A percentile compares a stretch with the other conserved stretches of the same genome.
These are phyloP conservation scores for Sesamia inferens DNA, from an alignment of 2,888 invertebrate genomes.

Conservation along the genomic window DNA sequence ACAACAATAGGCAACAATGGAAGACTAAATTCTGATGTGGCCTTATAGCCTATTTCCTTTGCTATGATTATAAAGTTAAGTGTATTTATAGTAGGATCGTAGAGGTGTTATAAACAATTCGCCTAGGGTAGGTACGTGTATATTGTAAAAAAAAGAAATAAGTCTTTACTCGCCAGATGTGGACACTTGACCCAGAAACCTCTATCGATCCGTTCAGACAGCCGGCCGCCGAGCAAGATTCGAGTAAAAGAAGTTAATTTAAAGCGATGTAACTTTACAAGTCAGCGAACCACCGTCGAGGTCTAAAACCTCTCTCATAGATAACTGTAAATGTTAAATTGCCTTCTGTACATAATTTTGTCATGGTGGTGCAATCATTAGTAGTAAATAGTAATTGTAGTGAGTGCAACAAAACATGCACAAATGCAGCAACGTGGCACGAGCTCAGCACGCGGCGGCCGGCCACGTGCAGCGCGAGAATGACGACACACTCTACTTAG, in stretches of 20 bases:
- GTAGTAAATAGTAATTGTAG: constrained; percentile 42
- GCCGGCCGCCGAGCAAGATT: constrained; percentile 64
- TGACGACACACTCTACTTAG: constrained; percentile 80
- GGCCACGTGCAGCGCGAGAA: constrained; percentile 72
- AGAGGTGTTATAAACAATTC: constrained; percentile 24
- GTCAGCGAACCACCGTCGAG: constrained; percentile 62
- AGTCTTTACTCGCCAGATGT: constrained; percentile 59
- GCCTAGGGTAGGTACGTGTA: not conserved
- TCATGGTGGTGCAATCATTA: constrained; percentile 44
- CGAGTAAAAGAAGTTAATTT: constrained; percentile 65
- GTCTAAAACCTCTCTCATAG: constrained; percentile 59
- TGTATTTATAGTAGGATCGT: constrained; percentile 17
- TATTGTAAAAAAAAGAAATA: constrained; percentile 50
- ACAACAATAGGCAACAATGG: constrained; percentile 76
- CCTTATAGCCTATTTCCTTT: constrained; percentile 53
- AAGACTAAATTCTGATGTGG: constrained; percentile 57
- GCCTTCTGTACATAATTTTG: constrained; percentile 59
- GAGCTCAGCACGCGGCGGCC: constrained; percentile 64
- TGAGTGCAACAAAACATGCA: constrained; percentile 62
- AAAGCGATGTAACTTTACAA: constrained; percentile 64
- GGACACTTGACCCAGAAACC: constrained; percentile 73
- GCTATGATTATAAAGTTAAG: constrained; percentile 38
- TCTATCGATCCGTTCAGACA: constrained; percentile 67
- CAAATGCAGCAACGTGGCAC: constrained; percentile 66
- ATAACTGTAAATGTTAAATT: constrained; percentile 61